These are phyloP conservation scores for Rhagoletis zephyria DNA, from an alignment of 1,140 invertebrate species.

Conservation along the genomic window DNA sequence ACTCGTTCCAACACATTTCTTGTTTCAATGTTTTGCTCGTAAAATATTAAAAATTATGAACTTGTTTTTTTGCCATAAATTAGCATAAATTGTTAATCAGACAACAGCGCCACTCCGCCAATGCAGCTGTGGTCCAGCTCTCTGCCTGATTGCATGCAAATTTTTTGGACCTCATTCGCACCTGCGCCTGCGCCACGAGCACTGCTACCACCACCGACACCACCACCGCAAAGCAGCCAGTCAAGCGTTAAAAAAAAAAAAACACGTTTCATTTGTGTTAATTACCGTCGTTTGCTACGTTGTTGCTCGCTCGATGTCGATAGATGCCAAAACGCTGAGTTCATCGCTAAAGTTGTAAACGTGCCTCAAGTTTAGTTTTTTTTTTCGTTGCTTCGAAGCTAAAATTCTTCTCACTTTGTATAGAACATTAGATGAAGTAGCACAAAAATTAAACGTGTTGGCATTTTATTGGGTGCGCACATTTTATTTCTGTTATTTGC, in stretches of 20 bases:
- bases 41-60: constrained; percentile 36
- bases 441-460: neutral
- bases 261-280: constrained; percentile 52
- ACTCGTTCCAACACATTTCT: constrained; percentile 3
- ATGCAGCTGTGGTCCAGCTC: neutral
- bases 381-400: neutral
- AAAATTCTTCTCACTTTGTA: constrained; percentile 12
- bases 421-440: neutral
- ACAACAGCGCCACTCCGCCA: neutral
- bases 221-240: neutral
- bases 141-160: neutral
- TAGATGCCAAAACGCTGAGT: constrained; percentile 17
- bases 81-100: constrained; percentile 45
- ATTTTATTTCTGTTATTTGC: neutral
- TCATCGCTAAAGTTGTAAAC: constrained; percentile 32
- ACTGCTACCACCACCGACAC: neutral
- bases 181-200: neutral
- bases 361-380: neutral
- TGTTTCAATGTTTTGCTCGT: constrained; percentile 25
- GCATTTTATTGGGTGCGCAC: neutral
- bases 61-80: constrained; percentile 31
- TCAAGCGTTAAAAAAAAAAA: constrained; percentile 5
- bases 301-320: neutral
- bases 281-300: constrained; percentile 22
- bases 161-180: neutral